Conservation (phyloP, 2,797 vertebrate species). For the Anguilla anguilla region DNA sequence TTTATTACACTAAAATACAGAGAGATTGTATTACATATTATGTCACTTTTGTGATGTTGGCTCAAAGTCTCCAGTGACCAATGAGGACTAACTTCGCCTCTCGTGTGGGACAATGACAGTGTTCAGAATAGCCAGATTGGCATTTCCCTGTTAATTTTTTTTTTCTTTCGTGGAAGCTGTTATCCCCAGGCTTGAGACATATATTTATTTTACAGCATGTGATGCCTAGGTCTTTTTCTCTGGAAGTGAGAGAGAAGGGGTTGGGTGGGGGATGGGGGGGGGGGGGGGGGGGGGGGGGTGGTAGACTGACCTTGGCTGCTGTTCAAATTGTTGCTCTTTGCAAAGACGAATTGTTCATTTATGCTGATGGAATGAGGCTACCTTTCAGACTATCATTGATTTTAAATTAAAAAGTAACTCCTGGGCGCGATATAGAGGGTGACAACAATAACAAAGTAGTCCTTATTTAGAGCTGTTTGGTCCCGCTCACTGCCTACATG, state of each 20-base stretch:
- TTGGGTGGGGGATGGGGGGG: background rate
- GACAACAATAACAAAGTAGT: conserved; percentile 70
- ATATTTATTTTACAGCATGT: conserved; percentile 26
- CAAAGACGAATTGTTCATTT: conserved; percentile 69
- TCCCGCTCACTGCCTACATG: conserved; percentile 43
- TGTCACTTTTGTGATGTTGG: background rate
- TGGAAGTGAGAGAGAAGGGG: conserved; percentile 33
- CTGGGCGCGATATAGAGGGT: conserved; percentile 70
- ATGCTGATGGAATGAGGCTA: conserved; percentile 62
- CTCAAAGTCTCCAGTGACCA: background rate
- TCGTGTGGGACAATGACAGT: background rate
- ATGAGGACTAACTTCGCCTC: background rate
- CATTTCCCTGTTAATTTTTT: background rate
- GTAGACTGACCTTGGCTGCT: conserved; percentile 59
- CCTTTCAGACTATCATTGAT: conserved; percentile 69
- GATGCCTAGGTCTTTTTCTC: conserved; percentile 25
- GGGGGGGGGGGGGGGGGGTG: background rate
- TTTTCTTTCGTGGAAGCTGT: conserved; percentile 13
- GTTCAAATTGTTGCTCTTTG: conserved; percentile 51
- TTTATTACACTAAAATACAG: conserved; percentile 9
- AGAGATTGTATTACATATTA: background rate
- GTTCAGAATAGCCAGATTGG: background rate
- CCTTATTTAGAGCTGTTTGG: conserved; percentile 67
- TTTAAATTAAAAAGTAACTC: conserved; percentile 78
- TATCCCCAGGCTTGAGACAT: conserved; percentile 18